Base-by-base conservation (phyloP, 2,797 vertebrate species). In the Poecilia picta region DNA sequence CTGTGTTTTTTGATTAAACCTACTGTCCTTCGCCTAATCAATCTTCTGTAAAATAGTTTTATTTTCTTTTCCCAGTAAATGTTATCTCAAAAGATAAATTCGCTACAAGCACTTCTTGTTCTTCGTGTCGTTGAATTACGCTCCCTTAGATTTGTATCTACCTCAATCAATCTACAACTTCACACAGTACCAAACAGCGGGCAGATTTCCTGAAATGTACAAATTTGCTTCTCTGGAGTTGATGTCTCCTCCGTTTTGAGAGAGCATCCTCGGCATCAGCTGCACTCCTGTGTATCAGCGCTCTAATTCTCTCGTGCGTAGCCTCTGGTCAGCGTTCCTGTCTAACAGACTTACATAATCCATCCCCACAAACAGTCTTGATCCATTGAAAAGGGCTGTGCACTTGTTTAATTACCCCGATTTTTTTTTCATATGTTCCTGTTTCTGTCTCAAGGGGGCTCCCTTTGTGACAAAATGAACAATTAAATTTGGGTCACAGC, bases 401-500 rank as follows among this genome's bases (percentile, higher is more conserved):
- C 85, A 84, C 87, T 93, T 92, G 89, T 93, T 89, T 94, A 95
- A 95, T 94, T 93, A 95, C 91, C 92, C 86, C 12, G 83, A 83
- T 87, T 91, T 89, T 81, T 81, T 55, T 66, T 86, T 87, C 76
- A 81, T 77, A 5, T 72, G 75, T 90, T 90, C 80, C 83, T 78
- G 53, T 77, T 71, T 87, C 88, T 86, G 84, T 94, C 95, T 94
- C 94, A 82, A 80, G 92, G 88, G 94, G 84, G 93, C 85, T 92
- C 85, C 87, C 86, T 91, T 85, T 81, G 92, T 88, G 89, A 90
- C 89, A 89, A 94, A 93, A 95, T 77, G 90, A 95, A 94, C 93
- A 94, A 94, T 95, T 95, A 89, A 95, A 95, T 96, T 94, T 92
- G 90, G 93, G 93, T 95, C 92, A 93, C 83, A 81, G 92, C 94